phyloP scores from a whole-genome alignment of 2,797 vertebrate species.

The Aplochiton taeniatus region DNA sequence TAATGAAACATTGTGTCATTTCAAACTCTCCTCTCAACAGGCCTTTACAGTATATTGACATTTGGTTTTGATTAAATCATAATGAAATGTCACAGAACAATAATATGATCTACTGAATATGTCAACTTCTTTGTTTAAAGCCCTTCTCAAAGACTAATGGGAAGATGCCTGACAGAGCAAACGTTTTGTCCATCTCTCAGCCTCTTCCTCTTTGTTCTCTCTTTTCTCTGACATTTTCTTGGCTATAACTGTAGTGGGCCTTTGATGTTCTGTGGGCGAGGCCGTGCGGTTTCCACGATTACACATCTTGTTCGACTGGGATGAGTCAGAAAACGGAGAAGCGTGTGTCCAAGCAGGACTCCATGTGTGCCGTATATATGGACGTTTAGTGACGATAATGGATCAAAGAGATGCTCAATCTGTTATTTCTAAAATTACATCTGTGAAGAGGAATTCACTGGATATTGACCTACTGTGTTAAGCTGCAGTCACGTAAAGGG shows the following conservation, averaged over 20 bases:
- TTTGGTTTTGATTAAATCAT: too few species aligned
- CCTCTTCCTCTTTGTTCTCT: constrained; percentile 20
- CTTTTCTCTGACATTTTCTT: constrained; percentile 23
- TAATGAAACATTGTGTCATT: too few species aligned
- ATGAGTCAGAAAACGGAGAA: constrained; percentile 11
- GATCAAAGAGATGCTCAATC: neutral
- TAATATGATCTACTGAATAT: too few species aligned
- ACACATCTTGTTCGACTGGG: constrained; percentile 15
- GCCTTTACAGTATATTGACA: too few species aligned
- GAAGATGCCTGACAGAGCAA: constrained; percentile 7
- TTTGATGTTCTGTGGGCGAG: constrained; percentile 42
- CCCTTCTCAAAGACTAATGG: neutral
- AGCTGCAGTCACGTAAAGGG: too few species aligned
- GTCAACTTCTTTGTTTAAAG: neutral
- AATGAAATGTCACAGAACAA: too few species aligned
- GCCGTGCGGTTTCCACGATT: constrained; percentile 23
- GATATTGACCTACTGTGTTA: too few species aligned
- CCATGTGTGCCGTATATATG: neutral
- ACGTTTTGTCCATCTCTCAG: constrained; percentile 25
- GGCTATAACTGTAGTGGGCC: constrained; percentile 4
- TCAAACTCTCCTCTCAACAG: too few species aligned
- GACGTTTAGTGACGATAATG: neutral
- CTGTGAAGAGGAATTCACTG: neutral
- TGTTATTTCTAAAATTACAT: neutral
- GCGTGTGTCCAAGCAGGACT: neutral